Percentiles rank a stretch among this genome's conserved stretches.
Conservation (phyloP, 2,797 vertebrate species). For the Pelobates cultripes region DNA sequence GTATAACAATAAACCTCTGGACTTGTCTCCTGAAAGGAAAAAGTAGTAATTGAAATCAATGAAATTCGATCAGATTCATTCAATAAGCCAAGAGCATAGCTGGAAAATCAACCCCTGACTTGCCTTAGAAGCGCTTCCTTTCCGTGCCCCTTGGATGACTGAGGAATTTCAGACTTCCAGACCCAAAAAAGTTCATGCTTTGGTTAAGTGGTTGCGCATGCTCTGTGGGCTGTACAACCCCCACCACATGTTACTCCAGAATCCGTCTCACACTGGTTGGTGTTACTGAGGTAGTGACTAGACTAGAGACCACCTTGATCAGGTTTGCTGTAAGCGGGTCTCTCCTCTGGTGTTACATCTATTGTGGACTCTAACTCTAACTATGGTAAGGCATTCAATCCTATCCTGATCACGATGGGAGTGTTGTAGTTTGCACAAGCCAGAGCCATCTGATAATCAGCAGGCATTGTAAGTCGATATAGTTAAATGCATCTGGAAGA, state of each 20-base stretch:
- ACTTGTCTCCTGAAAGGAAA: neutral
- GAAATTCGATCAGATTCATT: no score
- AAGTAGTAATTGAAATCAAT: neutral
- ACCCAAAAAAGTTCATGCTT: constrained; percentile 43
- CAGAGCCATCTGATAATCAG: no score
- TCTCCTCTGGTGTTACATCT: neutral
- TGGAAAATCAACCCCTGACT: neutral
- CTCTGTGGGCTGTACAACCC: constrained; percentile 9
- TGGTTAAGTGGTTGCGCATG: constrained; percentile 33
- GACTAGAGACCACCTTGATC: neutral
- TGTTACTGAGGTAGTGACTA: neutral
- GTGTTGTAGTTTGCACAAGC: no score
- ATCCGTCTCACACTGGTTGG: neutral
- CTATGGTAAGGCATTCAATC: neutral
- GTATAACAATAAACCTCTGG: constrained; percentile 4
- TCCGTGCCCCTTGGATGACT: constrained; percentile 24
- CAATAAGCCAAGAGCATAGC: no score
- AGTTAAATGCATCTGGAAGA: no score
- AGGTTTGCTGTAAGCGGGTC: neutral
- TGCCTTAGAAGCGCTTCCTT: constrained; percentile 31
- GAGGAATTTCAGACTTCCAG: constrained; percentile 45
- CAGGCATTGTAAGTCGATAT: no score
- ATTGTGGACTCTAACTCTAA: neutral
- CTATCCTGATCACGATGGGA: neutral
- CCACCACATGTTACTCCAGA: constrained; percentile 23